Evolutionary conservation across 2,888 invertebrate species (phyloP).

Genomic region (Campoplex capitator): DNA sequence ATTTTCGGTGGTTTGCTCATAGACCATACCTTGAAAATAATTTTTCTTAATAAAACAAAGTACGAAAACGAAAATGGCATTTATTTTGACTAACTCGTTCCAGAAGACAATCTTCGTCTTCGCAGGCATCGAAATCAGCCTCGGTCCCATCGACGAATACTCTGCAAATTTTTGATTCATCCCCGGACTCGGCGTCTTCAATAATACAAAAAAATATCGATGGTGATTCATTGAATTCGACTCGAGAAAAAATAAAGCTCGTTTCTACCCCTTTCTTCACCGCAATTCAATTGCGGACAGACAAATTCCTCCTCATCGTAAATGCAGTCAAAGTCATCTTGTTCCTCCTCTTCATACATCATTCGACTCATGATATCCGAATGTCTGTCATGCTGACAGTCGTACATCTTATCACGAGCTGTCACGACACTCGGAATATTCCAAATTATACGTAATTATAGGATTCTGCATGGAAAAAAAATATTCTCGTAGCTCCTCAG

Average conservation of each 20-base stretch:
- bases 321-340: slow-evolving; percentile 14
- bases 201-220: not conserved
- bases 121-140: slow-evolving; percentile 65
- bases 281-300: not conserved
- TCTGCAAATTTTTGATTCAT: slow-evolving; percentile 17
- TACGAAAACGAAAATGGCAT: not conserved
- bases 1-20: slow-evolving; percentile 68
- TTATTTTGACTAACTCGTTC: slow-evolving; percentile 64
- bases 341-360: not conserved
- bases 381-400: not conserved
- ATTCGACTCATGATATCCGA: not conserved
- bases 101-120: slow-evolving; percentile 69
- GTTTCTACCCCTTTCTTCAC: slow-evolving; percentile 13
- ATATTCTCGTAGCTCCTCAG: not conserved
- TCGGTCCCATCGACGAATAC: slow-evolving; percentile 72
- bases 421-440: not conserved
- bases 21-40: slow-evolving; percentile 66
- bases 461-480: not conserved
- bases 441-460: not conserved
- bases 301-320: slow-evolving; percentile 32
- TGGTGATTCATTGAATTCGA: not conserved
- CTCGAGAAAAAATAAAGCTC: not conserved
- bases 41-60: not conserved
- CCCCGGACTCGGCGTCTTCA: not conserved
- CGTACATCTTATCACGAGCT: slow-evolving; percentile 12